These are phyloP conservation scores for Ephydatia muelleri DNA, from an alignment of 37 sponge, comb jelly and placozoan species.

Conservation along the genomic window DNA sequence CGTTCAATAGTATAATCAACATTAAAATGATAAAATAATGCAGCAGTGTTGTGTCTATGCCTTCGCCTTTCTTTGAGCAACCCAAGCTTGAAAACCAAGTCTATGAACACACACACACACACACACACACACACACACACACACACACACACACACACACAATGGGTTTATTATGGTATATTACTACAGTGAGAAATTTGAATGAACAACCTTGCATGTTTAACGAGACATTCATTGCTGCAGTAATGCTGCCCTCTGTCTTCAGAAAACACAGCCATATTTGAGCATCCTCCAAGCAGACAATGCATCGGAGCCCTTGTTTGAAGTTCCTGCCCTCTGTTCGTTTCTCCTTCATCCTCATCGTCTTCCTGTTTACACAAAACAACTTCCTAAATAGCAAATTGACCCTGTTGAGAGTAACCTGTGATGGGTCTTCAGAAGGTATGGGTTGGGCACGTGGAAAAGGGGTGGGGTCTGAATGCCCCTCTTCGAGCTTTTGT, in stretches of 20 bases:
- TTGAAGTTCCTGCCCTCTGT: not conserved
- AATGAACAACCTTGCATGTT: conserved; percentile 64
- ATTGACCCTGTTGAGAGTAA: conserved; percentile 15
- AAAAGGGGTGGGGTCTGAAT: not conserved
- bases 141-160: not conserved
- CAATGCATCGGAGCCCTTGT: conserved; percentile 25
- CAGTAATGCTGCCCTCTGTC: conserved; percentile 74
- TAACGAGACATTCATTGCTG: conserved; percentile 75
- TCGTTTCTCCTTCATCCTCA: not conserved
- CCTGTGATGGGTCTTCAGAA: conserved; percentile 43
- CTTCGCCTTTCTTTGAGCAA: conserved; percentile 21
- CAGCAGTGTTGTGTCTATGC: conserved; percentile 1
- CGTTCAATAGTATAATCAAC: no score
- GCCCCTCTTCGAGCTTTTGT: not conserved
- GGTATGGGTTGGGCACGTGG: not conserved
- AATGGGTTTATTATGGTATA: not conserved
- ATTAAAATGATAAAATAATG: not conserved
- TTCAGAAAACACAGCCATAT: conserved; percentile 48
- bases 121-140: not conserved
- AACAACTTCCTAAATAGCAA: not conserved
- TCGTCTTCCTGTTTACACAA: not conserved
- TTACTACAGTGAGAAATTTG: not conserved
- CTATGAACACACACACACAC: not conserved
- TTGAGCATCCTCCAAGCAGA: conserved; percentile 54
- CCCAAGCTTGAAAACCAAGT: conserved; percentile 28